Evolutionary conservation across 2,113 vertebrate species (phyloP), one percentile per base, ranked within the genome.

Genomic region (Sclerurus mexicanus): DNA sequence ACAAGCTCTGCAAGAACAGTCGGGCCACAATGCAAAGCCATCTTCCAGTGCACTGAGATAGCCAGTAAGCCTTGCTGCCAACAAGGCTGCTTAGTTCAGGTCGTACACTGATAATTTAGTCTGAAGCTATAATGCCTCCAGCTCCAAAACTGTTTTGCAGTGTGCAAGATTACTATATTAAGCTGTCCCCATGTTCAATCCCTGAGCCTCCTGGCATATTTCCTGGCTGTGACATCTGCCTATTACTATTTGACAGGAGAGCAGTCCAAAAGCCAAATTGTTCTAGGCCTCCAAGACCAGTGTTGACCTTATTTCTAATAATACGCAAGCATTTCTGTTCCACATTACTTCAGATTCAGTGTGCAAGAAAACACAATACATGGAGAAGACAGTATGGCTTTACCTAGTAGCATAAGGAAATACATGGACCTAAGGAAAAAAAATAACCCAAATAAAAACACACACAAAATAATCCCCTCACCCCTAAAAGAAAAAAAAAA

Each of bases 1-100:
- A 0, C 7, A 31, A 67, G 37, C 16, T 42, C 67, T 59, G 40
- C 6, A 14, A 73, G 28, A 76, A 46, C 0, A 0, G n/a, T 23
- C 56, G 50, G 55, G 25, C 8, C 40, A 42, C 31, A 53, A n/a
- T 0, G 2, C 0, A 0, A 27, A 27, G 31, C 19, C n/a, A 28
- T 12, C 59, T 74, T 27, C 22, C 44, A 46, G 15, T 0, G 56
- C 56, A 7, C 75, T 17, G 42, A 63, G 58, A 19, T 25, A 53
- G 28, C n/a, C 33, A 75, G 24, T 22, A 60, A 60, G 31, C 33
- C 52, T 46, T 56, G 46, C 59, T 92, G 56, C 37, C 78, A 78
- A 64, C 4, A 1, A 67, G 47, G 31, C 19, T 79, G 2, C 79
- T 90, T 71, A 62, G 35, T 66, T 90, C 52, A 87, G 50, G n/a